Conservation (phyloP, 2,888 invertebrate species). For the Dione juno region DNA sequence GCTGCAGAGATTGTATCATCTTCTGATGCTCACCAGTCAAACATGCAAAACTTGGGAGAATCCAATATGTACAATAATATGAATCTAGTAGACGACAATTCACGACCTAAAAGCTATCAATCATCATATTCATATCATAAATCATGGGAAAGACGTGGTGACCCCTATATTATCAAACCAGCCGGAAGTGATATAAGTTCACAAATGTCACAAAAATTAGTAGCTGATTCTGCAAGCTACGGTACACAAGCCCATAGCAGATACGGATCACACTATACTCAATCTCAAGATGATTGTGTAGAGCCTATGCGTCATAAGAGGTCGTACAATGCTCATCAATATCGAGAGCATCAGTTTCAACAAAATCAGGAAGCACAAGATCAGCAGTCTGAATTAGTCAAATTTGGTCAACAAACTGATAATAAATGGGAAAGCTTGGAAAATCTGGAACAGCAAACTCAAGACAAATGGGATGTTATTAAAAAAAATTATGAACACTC, state of each 20-base stretch:
- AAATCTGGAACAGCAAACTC: constrained; percentile 48
- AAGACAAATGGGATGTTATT: constrained; percentile 49
- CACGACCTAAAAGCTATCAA: constrained; percentile 74
- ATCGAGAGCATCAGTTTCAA: constrained; percentile 44
- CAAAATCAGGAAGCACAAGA: constrained; percentile 53
- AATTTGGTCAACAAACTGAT: constrained; percentile 48
- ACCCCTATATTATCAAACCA: constrained; percentile 77
- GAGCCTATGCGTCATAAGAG: constrained; percentile 64
- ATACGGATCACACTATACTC: constrained; percentile 58
- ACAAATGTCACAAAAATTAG: constrained; percentile 61
- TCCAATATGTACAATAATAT: constrained; percentile 42
- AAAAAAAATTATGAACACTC: constrained; percentile 51
- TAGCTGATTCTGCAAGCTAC: constrained; percentile 54
- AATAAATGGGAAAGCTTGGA: constrained; percentile 40
- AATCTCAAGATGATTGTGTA: constrained; percentile 60
- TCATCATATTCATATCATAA: constrained; percentile 80
- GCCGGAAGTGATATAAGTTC: constrained; percentile 51
- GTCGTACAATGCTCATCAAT: constrained; percentile 52
- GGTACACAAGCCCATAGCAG: constrained; percentile 57
- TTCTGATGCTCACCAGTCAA: constrained; percentile 50
- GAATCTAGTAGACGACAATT: constrained; percentile 54
- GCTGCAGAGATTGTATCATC: constrained; percentile 41
- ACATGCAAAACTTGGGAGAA: constrained; percentile 47
- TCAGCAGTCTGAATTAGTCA: constrained; percentile 43
- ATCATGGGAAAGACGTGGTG: constrained; percentile 80